Evolutionary conservation across 2,113 vertebrate genomes (phyloP), one percentile per base, ranked within the genome.

Genomic region (Cyprinodon brontotheroides): DNA sequence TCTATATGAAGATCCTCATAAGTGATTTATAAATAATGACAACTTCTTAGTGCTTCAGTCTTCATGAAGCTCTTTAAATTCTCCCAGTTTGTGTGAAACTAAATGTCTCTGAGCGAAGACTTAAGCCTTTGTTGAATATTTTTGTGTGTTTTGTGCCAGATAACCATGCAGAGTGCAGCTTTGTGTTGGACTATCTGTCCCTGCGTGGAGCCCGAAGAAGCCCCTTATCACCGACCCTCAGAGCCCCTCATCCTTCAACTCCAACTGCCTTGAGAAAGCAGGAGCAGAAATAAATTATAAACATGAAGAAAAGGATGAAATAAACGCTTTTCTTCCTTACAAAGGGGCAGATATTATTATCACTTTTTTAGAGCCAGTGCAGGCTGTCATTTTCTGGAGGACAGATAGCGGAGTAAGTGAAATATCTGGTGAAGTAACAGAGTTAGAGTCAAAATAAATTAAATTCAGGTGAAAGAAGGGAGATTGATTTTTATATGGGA

Each of bases 211-310:
- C 79, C 53, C 53, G 68, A 70, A 76, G 85, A 87, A 88, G 71
- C 75, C 73, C 88, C 84, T 91, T 92, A 92, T 92, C 90, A 65
- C 29, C 1, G 78, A 81, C 87, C 81, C 78, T 86, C 90, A 92
- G 88, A 84, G 64, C 71, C 80, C 67, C 63, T 13, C 78, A 72
- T 79, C 75, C 77, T 73, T 76, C 36, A 67, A 64, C 85, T 87
- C 81, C 65, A 68, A 68, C 65, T 1, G 75, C 75, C 70, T 63
- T 73, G 63, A 86, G 80, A 68, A 65, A 69, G 67, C 29, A n/a
- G 37, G 85, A 40, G 68, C 37, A 77, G 70, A 78, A 82, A 81
- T 62, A 71, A 77, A 86, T 68, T 61, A 86, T 59, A 86, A 83
- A 87, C 74, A 82, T 68, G 73, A 66, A 68, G 22, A 9, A 69